phyloP scores from a whole-genome alignment of 2,888 invertebrate species.

The Brenthis daphne region DNA sequence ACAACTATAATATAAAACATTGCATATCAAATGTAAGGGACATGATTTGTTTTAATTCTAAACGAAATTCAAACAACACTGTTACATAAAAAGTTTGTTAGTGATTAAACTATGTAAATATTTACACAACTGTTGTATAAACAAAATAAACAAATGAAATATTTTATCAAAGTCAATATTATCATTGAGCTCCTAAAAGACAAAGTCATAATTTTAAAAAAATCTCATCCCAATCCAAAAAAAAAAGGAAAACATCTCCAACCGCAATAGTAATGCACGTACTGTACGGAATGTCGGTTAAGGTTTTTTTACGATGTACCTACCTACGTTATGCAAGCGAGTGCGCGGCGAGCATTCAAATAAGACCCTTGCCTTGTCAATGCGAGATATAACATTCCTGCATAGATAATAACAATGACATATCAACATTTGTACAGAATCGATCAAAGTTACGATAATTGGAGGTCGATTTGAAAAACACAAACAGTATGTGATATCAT shows the following conservation, averaged over 20 bases:
- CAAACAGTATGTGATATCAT: constrained; percentile 16
- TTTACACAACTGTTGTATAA: too few relatives aligned
- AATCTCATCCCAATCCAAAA: neutral
- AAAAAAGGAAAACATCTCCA: constrained; percentile 7
- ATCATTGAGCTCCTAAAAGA: too few relatives aligned
- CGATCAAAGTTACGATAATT: constrained; percentile 16
- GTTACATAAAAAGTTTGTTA: too few relatives aligned
- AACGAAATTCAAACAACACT: too few relatives aligned
- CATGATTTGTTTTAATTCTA: too few relatives aligned
- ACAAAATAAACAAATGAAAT: too few relatives aligned
- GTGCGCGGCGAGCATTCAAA: constrained; percentile 40
- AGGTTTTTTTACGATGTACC: constrained; percentile 34
- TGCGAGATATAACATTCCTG: constrained; percentile 41
- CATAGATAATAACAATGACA: constrained; percentile 32
- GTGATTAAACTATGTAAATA: too few relatives aligned
- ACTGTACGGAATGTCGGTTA: constrained; percentile 38
- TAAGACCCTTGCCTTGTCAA: constrained; percentile 35
- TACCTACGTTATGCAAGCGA: constrained; percentile 39
- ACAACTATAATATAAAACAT: too few relatives aligned
- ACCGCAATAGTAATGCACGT: constrained; percentile 33
- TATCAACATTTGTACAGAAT: constrained; percentile 15
- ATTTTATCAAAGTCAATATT: too few relatives aligned
- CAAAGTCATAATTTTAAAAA: too few relatives aligned
- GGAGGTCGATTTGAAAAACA: constrained; percentile 13
- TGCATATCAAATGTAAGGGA: too few relatives aligned